Conservation (phyloP, 92 coral and sea anemone genomes). For the Bergia puertoricense region DNA sequence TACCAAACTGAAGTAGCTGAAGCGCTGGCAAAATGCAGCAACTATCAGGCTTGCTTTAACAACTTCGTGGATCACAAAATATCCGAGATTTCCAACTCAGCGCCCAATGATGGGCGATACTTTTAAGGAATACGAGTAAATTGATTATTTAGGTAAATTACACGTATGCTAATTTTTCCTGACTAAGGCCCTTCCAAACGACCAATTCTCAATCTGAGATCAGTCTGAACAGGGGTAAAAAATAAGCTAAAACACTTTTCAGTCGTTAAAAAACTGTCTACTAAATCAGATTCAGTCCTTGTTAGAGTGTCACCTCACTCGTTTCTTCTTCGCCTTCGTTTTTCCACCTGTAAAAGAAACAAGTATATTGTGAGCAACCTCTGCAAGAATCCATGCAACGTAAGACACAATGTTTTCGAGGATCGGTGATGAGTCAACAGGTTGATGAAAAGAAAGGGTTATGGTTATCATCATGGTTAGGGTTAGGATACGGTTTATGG, state of each 20-base stretch:
- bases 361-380: neutral
- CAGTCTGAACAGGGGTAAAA: neutral
- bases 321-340: constrained; percentile 74
- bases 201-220: too few relatives aligned
- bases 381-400: neutral
- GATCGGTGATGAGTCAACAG: too few relatives aligned
- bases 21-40: too few relatives aligned
- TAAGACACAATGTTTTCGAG: neutral
- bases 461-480: too few relatives aligned
- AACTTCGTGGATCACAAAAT: neutral
- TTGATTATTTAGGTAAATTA: too few relatives aligned
- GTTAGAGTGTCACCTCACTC: constrained; percentile 61
- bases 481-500: too few relatives aligned
- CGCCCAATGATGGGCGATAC: neutral
- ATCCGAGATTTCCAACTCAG: neutral
- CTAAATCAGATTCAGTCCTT: neutral
- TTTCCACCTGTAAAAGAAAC: constrained; percentile 46
- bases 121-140: too few relatives aligned
- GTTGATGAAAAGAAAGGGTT: too few relatives aligned
- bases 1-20: too few relatives aligned
- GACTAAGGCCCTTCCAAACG: neutral
- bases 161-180: neutral
- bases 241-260: neutral
- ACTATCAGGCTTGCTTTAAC: neutral
- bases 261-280: neutral